phyloP scores from a whole-genome alignment of 2,113 vertebrate species.

The Strigops habroptila region DNA sequence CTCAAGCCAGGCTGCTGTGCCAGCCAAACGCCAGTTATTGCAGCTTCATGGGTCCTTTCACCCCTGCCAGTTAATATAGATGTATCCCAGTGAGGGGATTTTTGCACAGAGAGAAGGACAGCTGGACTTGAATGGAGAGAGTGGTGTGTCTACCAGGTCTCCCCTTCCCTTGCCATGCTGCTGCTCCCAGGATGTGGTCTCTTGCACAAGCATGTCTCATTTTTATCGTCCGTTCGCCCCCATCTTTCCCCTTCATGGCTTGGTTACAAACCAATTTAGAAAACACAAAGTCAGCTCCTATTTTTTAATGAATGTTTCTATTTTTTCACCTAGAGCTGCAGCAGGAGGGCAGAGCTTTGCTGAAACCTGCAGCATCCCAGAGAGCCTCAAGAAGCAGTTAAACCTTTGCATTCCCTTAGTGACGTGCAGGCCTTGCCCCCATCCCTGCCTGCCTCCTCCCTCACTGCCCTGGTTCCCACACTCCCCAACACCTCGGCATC shows the following conservation, averaged over 20 bases:
- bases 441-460: background rate
- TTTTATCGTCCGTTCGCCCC: background rate
- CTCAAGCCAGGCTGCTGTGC: background rate
- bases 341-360: background rate
- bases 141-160: background rate
- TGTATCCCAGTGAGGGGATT: background rate
- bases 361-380: background rate
- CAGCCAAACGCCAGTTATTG: background rate
- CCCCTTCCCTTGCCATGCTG: background rate
- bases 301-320: background rate
- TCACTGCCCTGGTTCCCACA: background rate
- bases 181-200: background rate
- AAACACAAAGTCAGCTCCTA: background rate
- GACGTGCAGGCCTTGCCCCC: background rate
- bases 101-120: background rate
- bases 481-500: background rate
- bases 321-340: background rate
- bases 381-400: background rate
- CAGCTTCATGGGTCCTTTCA: background rate
- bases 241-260: background rate
- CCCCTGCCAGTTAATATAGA: background rate
- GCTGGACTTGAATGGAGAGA: rapidly evolving
- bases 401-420: rapidly evolving
- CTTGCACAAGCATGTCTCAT: background rate
- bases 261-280: background rate